Evolutionary conservation across 2,113 vertebrate species (phyloP).

Genomic region (Sakesphorus luctuosus): DNA sequence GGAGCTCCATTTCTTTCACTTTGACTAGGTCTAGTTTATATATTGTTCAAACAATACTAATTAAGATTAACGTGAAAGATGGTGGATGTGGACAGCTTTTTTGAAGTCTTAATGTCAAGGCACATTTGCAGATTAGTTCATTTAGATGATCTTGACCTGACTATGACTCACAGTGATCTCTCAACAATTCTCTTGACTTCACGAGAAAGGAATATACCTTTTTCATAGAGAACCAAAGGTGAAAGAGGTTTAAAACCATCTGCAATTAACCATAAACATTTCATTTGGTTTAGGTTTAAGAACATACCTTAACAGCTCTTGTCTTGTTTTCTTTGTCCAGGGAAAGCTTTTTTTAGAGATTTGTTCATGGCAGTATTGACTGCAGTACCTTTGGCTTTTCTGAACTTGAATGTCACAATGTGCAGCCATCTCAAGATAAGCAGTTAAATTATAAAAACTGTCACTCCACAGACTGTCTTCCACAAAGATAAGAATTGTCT

Average conservation of each 20-base stretch:
- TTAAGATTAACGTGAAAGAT: not conserved
- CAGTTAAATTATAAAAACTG: not conserved
- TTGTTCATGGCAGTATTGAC: not conserved
- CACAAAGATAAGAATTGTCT: not conserved
- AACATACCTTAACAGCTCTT: not conserved
- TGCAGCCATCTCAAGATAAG: not conserved
- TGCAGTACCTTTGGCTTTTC: not conserved
- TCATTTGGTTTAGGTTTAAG: not conserved
- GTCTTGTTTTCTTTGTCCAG: not conserved
- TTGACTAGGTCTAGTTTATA: not conserved
- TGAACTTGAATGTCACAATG: not conserved
- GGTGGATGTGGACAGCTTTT: not conserved
- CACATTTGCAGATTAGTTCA: not conserved
- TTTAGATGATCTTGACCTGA: not conserved
- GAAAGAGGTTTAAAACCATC: not conserved
- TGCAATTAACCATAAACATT: not conserved
- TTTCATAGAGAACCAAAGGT: not conserved
- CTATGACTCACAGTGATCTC: not conserved
- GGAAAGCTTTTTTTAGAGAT: not conserved
- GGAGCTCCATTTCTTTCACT: not conserved
- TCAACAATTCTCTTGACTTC: not conserved
- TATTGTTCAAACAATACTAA: not conserved
- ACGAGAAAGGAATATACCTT: not conserved
- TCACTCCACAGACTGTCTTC: not conserved
- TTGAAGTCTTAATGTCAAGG: not conserved